Evolutionary conservation across 2,888 invertebrate genomes (phyloP).

Genomic region (Phaedon cochleariae): DNA sequence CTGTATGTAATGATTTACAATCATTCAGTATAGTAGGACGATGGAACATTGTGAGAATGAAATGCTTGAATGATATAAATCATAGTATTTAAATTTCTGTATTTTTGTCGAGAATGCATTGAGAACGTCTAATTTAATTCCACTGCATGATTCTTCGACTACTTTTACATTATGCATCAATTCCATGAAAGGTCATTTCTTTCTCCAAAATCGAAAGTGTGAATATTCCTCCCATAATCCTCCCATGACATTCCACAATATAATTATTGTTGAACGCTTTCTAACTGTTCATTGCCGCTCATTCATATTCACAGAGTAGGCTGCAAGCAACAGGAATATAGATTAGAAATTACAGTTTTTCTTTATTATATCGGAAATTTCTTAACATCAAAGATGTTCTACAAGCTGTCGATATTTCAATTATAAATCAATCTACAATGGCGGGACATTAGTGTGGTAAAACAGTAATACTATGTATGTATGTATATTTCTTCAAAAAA

Average conservation of each 20-base stretch:
- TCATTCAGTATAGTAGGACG: no score
- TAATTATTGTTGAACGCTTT: not conserved
- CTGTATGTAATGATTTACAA: no score
- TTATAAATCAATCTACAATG: not conserved
- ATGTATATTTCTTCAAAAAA: no score
- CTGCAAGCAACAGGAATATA: not conserved
- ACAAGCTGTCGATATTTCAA: not conserved
- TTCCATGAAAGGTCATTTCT: not conserved
- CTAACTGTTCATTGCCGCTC: not conserved
- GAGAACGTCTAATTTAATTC: not conserved
- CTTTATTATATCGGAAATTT: not conserved
- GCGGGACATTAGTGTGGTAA: no score
- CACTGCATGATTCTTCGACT: not conserved
- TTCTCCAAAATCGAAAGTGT: not conserved
- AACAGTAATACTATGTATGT: no score
- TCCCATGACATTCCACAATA: not conserved
- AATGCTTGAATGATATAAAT: no score
- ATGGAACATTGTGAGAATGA: no score
- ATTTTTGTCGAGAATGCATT: not conserved
- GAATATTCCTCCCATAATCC: not conserved
- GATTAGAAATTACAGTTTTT: not conserved
- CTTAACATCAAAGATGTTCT: not conserved
- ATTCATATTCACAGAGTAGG: not conserved
- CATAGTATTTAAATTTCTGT: no score
- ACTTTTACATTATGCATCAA: not conserved